phyloP scores from a whole-genome alignment of 2,113 vertebrate genomes.

The Indicator maculatus region DNA sequence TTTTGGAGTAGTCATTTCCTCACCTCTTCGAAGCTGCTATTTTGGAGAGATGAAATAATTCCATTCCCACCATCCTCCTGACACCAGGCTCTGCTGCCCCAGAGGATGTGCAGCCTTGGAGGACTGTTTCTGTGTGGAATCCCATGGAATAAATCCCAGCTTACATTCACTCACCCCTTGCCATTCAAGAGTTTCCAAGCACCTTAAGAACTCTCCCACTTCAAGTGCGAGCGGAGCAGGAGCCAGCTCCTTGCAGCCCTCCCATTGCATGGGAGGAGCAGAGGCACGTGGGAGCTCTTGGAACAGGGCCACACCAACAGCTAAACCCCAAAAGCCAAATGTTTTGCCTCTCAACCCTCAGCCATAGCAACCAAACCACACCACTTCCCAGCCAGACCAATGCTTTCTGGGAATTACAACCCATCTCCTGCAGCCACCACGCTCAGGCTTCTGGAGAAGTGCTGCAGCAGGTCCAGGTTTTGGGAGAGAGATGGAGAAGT shows the following conservation, averaged over 20 bases:
- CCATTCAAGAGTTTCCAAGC: background rate
- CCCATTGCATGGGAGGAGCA: fast-evolving
- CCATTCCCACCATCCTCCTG: background rate
- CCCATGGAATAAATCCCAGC: background rate
- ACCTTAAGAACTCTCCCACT: background rate
- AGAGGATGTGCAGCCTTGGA: background rate
- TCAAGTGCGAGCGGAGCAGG: fast-evolving
- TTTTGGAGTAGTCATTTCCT: constrained; percentile 60
- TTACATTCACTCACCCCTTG: background rate
- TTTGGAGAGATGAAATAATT: constrained; percentile 36
- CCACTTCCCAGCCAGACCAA: background rate
- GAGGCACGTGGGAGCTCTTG: background rate
- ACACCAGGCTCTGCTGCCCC: background rate
- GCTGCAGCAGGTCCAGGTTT: background rate
- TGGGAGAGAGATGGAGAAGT: too few relatives aligned
- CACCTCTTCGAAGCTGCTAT: constrained; percentile 30
- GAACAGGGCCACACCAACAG: background rate
- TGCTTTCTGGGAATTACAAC: background rate
- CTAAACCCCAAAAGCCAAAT: background rate
- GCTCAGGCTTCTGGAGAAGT: background rate
- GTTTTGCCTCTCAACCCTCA: background rate
- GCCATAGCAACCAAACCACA: background rate
- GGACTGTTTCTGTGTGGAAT: background rate
- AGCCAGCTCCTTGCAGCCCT: background rate
- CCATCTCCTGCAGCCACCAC: fast-evolving